phyloP scores from a whole-genome alignment of 2,113 vertebrate genomes.

The Gnathonemus echidnorhynchus region DNA sequence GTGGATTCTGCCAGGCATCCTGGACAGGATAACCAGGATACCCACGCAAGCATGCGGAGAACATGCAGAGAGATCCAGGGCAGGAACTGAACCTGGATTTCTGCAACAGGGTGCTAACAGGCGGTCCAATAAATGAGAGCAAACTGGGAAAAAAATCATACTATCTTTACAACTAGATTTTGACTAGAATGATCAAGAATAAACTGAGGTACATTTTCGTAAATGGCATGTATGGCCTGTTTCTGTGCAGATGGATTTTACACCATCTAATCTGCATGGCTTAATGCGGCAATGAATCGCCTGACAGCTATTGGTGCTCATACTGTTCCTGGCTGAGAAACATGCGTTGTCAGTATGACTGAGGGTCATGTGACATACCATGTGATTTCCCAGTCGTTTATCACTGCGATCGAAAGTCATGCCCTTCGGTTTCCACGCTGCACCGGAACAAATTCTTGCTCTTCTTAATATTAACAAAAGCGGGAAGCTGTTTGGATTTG shows the following conservation, averaged over 20 bases:
- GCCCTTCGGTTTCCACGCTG: neutral
- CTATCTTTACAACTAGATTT: neutral
- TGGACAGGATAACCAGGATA: neutral
- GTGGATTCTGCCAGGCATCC: neutral
- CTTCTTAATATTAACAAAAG: neutral
- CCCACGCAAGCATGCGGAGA: neutral
- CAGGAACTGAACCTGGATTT: neutral
- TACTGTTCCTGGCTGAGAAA: neutral
- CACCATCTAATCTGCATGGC: neutral
- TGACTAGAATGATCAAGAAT: neutral
- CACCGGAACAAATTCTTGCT: neutral
- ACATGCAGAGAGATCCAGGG: neutral
- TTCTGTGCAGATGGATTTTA: neutral
- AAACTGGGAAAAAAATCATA: neutral
- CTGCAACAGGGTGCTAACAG: neutral
- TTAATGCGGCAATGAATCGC: neutral
- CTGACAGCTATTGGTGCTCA: neutral
- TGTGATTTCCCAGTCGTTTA: neutral
- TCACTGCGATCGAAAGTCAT: neutral
- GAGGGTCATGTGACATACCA: neutral
- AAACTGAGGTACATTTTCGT: neutral
- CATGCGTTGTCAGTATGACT: neutral
- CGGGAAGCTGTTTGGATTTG: neutral
- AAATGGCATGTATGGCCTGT: neutral
- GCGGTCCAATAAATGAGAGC: neutral